Base-by-base conservation (phyloP, 2,797 vertebrate genomes). In the Cuculus canorus region DNA sequence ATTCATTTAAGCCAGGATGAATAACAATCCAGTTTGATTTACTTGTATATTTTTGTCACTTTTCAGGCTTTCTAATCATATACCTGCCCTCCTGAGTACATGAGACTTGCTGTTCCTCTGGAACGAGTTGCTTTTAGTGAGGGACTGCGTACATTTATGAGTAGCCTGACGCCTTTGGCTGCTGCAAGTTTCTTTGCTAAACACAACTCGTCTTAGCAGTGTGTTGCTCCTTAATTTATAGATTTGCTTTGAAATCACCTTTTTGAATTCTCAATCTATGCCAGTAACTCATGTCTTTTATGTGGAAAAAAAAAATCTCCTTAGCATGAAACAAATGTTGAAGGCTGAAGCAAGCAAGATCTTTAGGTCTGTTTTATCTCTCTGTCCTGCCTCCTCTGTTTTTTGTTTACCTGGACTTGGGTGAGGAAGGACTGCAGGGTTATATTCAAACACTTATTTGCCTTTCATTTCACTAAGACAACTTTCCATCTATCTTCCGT, bases 391-490 rank as follows among this genome's bases (percentile, higher is more conserved):
- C 43, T 68, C 32, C 63, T 61, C 57, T 68, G 22, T 1, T n/a
- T 85, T 72, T 78, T 91, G 65, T 72, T 90, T 81, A 80, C 88
- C 68, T 39, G 33, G 23, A 48, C 24, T 57, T 30, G 68, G 45
- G 35, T 33, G 50, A 66, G 59, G 68, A 91, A 86, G 24, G 66
- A 35, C 76, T 41, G 33, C 54, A 68, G 69, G 48, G 35, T 18
- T 90, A 50, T 52, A 68, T 68, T 82, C 59, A 90, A 90, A 76
- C 24, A 24, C 59, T 68, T 78, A 82, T 88, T 85, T 93, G 66
- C 68, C 71, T 92, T 85, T 88, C 59, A 77, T 82, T 82, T 92
- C 64, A 60, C 81, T 80, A 71, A 75, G 68, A 54, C 57, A 89
- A 33, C n/a, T 79, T 64, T 52, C 35, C 24, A 52, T 59, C 68